phyloP scores from a whole-genome alignment of 2,888 invertebrate genomes.

The Cetonia aurata region DNA sequence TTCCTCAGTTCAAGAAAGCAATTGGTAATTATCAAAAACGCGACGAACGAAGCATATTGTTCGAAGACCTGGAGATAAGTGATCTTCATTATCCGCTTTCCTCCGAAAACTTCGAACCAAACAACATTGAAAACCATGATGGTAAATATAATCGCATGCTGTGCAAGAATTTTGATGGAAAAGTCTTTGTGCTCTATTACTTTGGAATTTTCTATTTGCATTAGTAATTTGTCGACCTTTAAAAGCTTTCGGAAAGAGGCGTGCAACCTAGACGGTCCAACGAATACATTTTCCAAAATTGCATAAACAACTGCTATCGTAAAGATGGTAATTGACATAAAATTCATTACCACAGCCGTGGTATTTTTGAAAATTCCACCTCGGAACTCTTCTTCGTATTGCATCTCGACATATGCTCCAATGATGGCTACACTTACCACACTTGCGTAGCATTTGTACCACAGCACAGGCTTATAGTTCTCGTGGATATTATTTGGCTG shows the following conservation, averaged over 20 bases:
- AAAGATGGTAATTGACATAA: constrained; percentile 32
- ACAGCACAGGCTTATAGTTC: neutral
- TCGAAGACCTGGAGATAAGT: constrained; percentile 17
- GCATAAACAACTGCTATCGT: constrained; percentile 27
- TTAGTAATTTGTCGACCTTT: constrained; percentile 17
- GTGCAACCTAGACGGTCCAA: constrained; percentile 18
- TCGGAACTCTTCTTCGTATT: neutral
- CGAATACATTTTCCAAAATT: constrained; percentile 27
- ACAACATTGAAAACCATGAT: constrained; percentile 18
- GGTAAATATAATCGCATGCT: constrained; percentile 18
- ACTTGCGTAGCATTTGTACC: constrained; percentile 30
- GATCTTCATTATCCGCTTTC: constrained; percentile 7
- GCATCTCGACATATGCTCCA: neutral
- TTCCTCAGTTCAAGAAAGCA: constrained; percentile 31
- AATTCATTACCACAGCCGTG: constrained; percentile 33
- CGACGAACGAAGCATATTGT: constrained; percentile 26
- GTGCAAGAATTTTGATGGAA: constrained; percentile 7
- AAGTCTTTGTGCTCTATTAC: constrained; percentile 17
- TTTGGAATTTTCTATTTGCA: constrained; percentile 20
- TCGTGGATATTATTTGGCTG: constrained; percentile 20
- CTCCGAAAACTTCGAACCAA: constrained; percentile 24
- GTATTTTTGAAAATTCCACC: constrained; percentile 28
- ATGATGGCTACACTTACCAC: constrained; percentile 2
- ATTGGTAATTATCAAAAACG: constrained; percentile 36
- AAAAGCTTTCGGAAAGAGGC: constrained; percentile 6